Evolutionary conservation across 1,140 invertebrate species (phyloP), one percentile per base, ranked within the genome.

Genomic region (Diorhabda elongata): DNA sequence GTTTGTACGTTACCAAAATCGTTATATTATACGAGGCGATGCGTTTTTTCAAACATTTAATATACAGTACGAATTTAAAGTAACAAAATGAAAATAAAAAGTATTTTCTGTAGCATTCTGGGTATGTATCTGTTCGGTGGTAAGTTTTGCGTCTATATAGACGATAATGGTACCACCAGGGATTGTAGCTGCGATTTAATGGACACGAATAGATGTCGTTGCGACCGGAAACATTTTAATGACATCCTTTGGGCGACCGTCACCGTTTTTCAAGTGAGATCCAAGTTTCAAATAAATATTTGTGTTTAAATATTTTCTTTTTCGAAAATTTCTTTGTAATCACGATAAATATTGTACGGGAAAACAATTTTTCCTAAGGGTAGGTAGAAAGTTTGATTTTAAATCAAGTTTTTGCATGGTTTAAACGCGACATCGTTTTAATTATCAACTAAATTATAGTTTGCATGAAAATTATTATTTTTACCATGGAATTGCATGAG

Each of bases 121-220:
- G 96, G 96, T 85, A 97, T 97, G 94, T 95, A 96, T 88, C 92
- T 98, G 85, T 98, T 98, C 89, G 95, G 95, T 84, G 95, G 95
- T 92, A 97, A 96, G 90, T 97, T 98, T 95, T 98, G 96, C 92
- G 96, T 95, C 90, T 92, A 90, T 87, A 87, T 89, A 83, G 92
- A 97, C 84, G 91, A 92, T 84, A 89, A 89, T 84, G 89, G 89
- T 82, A 89, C 92, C 83, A 86, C 87, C 76, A 88, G 89, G 79
- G 90, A 91, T 84, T 98, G 96, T 87, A 92, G 90, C 82, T 98
- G 95, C 87, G 87, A 89, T 80, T 94, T 97, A 85, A 86, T 92
- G 82, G 88, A 90, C 81, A 88, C 94, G 84, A 88, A 91, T 80
- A 86, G 90, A 84, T 97, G 95, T 87, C 90, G 92, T 83, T 97